Evolutionary conservation across 2,888 invertebrate species (phyloP).

Genomic region (Aelia acuminata): DNA sequence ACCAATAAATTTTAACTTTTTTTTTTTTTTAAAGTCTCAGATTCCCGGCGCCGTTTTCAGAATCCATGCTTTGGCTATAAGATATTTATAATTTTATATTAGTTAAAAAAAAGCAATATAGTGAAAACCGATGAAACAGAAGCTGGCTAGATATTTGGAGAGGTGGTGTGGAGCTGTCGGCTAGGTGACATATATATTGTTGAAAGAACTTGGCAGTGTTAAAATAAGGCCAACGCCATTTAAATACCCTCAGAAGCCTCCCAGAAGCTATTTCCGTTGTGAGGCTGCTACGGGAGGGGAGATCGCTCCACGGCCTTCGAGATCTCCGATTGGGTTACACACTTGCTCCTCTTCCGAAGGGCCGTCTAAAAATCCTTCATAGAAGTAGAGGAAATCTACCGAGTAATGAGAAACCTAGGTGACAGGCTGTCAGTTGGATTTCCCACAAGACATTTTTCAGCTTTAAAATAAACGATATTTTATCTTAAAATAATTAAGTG

Average conservation of each 20-base stretch:
- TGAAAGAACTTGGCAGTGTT: constrained; percentile 59
- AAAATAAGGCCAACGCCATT: constrained; percentile 64
- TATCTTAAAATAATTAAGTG: too few relatives aligned
- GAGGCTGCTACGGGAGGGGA: constrained; percentile 2
- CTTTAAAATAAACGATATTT: too few relatives aligned
- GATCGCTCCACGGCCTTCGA: constrained; percentile 10
- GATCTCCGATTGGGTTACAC: constrained; percentile 6
- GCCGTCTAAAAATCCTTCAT: not conserved
- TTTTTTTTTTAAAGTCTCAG: not conserved
- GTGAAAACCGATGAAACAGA: not conserved
- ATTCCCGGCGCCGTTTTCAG: not conserved
- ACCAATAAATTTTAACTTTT: not conserved
- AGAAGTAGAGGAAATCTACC: not conserved
- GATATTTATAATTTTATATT: not conserved
- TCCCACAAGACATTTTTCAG: too few relatives aligned
- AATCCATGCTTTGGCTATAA: not conserved
- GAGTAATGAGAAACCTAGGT: too few relatives aligned
- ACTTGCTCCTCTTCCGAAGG: not conserved
- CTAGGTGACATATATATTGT: constrained; percentile 55
- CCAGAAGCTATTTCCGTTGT: constrained; percentile 41
- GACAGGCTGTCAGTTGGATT: too few relatives aligned
- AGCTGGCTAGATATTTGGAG: not conserved
- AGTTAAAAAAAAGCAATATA: not conserved
- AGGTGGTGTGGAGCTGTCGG: not conserved
- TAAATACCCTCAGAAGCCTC: constrained; percentile 61